phyloP scores from a whole-genome alignment of 2,113 vertebrate species.

The Malurus alboscapulatus region DNA sequence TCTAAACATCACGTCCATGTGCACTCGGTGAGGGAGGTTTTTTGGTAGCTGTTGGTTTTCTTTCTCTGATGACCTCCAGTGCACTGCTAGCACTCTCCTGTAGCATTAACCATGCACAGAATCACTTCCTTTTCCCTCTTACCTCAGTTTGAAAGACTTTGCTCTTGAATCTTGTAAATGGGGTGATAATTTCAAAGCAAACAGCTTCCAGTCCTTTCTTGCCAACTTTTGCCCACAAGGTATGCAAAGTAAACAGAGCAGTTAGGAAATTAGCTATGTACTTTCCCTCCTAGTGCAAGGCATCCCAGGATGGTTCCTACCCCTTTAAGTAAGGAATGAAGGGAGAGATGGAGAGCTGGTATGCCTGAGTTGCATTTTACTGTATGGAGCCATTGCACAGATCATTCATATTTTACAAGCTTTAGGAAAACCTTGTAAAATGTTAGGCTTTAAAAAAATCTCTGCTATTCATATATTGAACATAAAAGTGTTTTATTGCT shows the following conservation, averaged over 20 bases:
- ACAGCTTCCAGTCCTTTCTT: constrained; percentile 39
- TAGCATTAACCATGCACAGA: neutral
- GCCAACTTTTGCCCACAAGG: constrained; percentile 62
- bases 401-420: neutral
- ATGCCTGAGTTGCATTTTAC: neutral
- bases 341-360: neutral
- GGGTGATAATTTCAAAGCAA: constrained; percentile 70
- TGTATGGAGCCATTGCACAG: neutral
- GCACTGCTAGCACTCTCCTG: neutral
- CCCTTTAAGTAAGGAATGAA: neutral
- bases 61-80: neutral
- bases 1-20: neutral
- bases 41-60: neutral
- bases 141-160: constrained; percentile 46
- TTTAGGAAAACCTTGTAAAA: constrained; percentile 20
- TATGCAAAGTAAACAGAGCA: constrained; percentile 61
- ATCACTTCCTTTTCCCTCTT: constrained; percentile 54
- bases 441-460: neutral
- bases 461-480: neutral
- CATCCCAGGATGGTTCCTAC: neutral
- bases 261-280: constrained; percentile 38
- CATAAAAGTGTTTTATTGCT: neutral
- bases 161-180: constrained; percentile 60
- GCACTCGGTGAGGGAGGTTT: neutral
- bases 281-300: neutral